These are phyloP conservation scores for Mastomys coucha DNA, from an alignment of 2,113 vertebrate genomes.

Conservation along the genomic window DNA sequence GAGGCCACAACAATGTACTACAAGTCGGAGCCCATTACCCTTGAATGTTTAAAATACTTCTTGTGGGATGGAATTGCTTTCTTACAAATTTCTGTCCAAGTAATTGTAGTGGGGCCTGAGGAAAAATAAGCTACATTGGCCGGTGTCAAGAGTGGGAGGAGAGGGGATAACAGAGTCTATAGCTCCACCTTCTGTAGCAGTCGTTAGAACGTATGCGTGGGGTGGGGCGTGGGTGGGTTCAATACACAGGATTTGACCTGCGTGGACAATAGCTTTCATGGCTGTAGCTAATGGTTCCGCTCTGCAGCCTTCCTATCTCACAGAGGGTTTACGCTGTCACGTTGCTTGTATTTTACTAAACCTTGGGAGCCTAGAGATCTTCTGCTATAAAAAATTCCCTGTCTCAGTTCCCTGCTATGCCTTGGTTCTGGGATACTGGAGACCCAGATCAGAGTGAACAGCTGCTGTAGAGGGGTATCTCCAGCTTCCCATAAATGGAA, in stretches of 20 bases:
- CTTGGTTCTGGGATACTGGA: background rate
- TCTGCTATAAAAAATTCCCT: background rate
- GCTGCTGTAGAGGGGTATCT: background rate
- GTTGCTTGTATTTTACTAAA: background rate
- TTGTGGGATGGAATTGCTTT: slow-evolving; percentile 29
- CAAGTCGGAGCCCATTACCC: slow-evolving; percentile 27
- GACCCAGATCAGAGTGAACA: background rate
- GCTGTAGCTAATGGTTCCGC: background rate
- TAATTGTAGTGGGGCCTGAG: slow-evolving; percentile 24
- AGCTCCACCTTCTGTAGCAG: background rate
- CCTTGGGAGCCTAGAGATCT: background rate
- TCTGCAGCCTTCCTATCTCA: background rate
- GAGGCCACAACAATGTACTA: background rate
- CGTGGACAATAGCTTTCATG: background rate
- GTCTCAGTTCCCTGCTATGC: background rate
- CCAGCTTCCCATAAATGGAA: background rate
- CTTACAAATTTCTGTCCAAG: slow-evolving; percentile 43
- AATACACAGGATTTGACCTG: background rate
- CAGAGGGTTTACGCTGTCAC: background rate
- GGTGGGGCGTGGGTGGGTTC: background rate
- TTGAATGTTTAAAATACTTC: slow-evolving; percentile 5
- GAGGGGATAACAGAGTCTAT: background rate
- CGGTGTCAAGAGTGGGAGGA: background rate
- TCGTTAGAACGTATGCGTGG: background rate
- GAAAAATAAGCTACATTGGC: background rate